Percentiles rank a stretch among this genome's conserved stretches.
These are phyloP conservation scores for Drosophila ananassae DNA, from an alignment of 1,140 invertebrate species.

Conservation along the genomic window DNA sequence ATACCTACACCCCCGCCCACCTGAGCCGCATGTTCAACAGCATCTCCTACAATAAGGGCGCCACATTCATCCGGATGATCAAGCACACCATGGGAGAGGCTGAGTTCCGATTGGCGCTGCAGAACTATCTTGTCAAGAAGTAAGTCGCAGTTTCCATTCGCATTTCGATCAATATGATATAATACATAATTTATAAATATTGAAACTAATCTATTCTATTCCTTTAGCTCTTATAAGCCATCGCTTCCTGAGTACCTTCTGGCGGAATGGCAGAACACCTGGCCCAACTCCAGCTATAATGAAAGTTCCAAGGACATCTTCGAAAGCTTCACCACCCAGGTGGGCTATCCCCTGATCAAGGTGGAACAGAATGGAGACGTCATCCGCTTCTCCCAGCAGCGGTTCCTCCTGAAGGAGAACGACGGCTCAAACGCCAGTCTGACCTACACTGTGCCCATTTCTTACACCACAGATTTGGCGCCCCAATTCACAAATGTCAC, in stretches of 20 bases:
- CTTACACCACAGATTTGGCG: conserved; percentile 84
- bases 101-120: conserved; percentile 87
- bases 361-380: conserved; percentile 49
- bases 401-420: conserved; percentile 85
- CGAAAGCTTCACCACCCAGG: conserved; percentile 89
- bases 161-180: background rate
- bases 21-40: conserved; percentile 86
- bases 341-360: conserved; percentile 89
- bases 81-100: conserved; percentile 88
- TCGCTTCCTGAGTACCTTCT: conserved; percentile 87
- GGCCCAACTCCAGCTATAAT: conserved; percentile 38
- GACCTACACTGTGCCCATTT: conserved; percentile 87
- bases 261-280: conserved; percentile 85
- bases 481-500: conserved; percentile 85
- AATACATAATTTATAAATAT: background rate
- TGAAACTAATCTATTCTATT: too few species aligned
- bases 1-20: conserved; percentile 84
- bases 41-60: conserved; percentile 88
- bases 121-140: conserved; percentile 85
- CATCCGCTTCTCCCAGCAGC: conserved; percentile 83
- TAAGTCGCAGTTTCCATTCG: conserved; percentile 65
- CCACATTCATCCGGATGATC: conserved; percentile 91
- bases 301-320: conserved; percentile 84
- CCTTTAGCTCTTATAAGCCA: conserved; percentile 81
- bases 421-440: conserved; percentile 46